Base-by-base conservation (phyloP, 1,140 invertebrate species). In the Brachionus asplanchnoidis region DNA sequence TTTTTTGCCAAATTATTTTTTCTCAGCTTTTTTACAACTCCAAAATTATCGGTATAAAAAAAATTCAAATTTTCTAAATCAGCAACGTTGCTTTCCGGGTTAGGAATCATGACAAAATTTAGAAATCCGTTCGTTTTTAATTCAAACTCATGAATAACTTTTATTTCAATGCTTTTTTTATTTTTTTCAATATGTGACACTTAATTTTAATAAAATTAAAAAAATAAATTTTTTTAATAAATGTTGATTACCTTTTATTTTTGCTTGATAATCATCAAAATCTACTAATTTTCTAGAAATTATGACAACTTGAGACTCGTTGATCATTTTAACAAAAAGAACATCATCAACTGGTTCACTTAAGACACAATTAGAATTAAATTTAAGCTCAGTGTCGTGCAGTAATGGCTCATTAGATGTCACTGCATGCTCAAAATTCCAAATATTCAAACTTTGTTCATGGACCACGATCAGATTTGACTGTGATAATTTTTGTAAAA, bases 391-490 rank as follows among this genome's bases (percentile, higher is more conserved):
- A 3, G 20, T 17, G 2, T 9, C 17, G 9, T 26, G 23, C 7
- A 26, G 7, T 44, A 75, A 44, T 7, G 12, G 11, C 8, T 75
- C 70, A 75, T 6, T 9, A n/a, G 40, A 75, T 7, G 14, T n/a
- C 5, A 8, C 11, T 8, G 1, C 12, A 7, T 46, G 44, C 50
- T 77, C 46, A 12, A 77, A 50, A 50, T 50, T 65, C 79, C 79
- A 82, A n/a, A 82, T 40, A 17, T 65, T 68, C 20, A 82, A 36
- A 28, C 32, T 42, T 40, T 82, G 17, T 4, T 60, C 40, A 65
- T 82, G 79, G 14, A 82, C 79, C 36, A 68, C 79, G 2, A 82
- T 12, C 5, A 82, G 28, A 68, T 65, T 60, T 0, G 79, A 82
- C 9, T 60, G 6, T 1, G 56, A 20, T 12, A 82, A 65, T 42